A percentile compares a stretch with the other conserved stretches of the same genome.
Evolutionary conservation across 2,888 invertebrate species (phyloP).

Genomic region (Lampropteryx suffumata): DNA sequence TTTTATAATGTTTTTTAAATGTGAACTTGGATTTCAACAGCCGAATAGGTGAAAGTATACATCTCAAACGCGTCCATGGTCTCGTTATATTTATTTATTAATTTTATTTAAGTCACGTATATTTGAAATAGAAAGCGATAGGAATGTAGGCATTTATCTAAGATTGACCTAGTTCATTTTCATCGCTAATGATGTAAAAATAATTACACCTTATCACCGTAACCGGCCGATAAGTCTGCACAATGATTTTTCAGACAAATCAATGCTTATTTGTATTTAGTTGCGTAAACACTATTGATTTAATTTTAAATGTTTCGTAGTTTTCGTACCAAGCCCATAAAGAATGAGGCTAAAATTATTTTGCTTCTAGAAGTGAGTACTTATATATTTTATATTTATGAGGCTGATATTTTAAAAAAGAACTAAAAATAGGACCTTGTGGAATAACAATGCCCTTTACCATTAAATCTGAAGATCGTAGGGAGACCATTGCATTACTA

Average conservation of each 20-base stretch:
- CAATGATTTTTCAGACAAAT: slow-evolving; percentile 1
- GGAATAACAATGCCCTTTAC: slow-evolving; percentile 39
- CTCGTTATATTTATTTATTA: too few species aligned
- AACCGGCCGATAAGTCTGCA: not conserved
- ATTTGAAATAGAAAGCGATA: too few species aligned
- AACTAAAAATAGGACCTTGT: not conserved
- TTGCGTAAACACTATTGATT: not conserved
- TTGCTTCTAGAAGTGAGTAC: slow-evolving; percentile 53
- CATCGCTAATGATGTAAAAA: slow-evolving; percentile 8
- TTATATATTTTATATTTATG: not conserved
- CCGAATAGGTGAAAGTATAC: too few species aligned
- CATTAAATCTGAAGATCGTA: slow-evolving; percentile 38
- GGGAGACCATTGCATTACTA: slow-evolving; percentile 45
- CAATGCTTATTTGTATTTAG: slow-evolving; percentile 4
- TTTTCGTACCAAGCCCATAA: slow-evolving; percentile 54
- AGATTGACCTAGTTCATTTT: slow-evolving; percentile 1
- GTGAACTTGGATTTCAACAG: too few species aligned
- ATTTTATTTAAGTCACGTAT: too few species aligned
- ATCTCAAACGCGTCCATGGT: too few species aligned
- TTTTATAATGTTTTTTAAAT: too few species aligned
- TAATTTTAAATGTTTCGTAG: slow-evolving; percentile 49
- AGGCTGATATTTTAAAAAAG: slow-evolving; percentile 28
- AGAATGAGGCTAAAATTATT: slow-evolving; percentile 53
- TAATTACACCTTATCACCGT: slow-evolving; percentile 6
- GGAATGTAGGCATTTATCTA: not conserved